Evolutionary conservation across 2,797 vertebrate species (phyloP).

Genomic region (Bradypodion pumilum): DNA sequence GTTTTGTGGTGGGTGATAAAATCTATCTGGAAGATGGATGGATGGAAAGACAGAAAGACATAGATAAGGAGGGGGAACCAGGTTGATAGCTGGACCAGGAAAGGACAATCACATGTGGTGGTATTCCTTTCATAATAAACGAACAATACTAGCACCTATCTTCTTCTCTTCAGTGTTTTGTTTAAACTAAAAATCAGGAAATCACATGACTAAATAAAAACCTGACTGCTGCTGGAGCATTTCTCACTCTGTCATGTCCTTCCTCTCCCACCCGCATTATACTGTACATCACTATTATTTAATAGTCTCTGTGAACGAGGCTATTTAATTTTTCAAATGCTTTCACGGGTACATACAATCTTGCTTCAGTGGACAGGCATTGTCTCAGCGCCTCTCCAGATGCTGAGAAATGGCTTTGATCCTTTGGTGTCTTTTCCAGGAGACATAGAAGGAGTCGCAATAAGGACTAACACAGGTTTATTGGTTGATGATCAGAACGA

Average conservation of each 20-base stretch:
- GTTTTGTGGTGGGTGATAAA: slow-evolving; percentile 15
- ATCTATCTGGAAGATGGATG: not conserved
- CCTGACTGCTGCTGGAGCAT: not conserved
- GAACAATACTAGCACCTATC: not conserved
- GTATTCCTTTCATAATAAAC: too few species aligned
- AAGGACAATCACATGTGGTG: not conserved
- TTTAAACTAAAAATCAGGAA: not conserved
- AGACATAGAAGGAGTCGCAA: too few species aligned
- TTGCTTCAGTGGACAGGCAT: not conserved
- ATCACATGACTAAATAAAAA: not conserved
- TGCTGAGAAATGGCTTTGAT: not conserved
- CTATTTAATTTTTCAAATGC: slow-evolving; percentile 1
- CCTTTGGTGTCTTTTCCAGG: too few species aligned
- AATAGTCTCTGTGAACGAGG: not conserved
- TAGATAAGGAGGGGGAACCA: not conserved
- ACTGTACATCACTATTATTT: not conserved
- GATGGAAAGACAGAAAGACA: not conserved
- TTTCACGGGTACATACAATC: not conserved
- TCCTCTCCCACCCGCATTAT: too few species aligned
- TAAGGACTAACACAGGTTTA: too few species aligned
- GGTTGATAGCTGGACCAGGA: not conserved
- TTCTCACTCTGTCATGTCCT: not conserved
- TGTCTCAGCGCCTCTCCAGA: not conserved
- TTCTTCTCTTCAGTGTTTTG: not conserved
- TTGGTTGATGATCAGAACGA: too few species aligned